A percentile compares a stretch with the other conserved stretches of the same genome.
Evolutionary conservation across 2,888 invertebrate species (phyloP).

Genomic region (Stenodera caucasica): DNA sequence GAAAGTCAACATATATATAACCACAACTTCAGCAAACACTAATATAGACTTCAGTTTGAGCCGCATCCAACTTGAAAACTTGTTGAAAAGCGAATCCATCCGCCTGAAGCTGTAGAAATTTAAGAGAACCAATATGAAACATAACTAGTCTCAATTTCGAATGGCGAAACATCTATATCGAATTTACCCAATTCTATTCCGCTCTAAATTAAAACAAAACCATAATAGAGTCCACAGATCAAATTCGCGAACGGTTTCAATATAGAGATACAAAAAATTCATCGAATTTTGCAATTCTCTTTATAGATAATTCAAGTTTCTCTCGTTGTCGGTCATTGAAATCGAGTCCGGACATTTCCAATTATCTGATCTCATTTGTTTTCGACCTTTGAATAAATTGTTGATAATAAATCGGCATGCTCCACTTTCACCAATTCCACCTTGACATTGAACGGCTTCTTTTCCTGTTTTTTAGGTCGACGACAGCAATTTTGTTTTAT

Average conservation of each 20-base stretch:
- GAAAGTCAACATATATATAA: constrained; percentile 34
- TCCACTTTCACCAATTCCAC: constrained; percentile 24
- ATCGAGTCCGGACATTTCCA: background rate
- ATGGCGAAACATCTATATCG: too few species aligned
- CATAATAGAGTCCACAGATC: too few species aligned
- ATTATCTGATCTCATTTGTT: background rate
- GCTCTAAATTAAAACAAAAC: background rate
- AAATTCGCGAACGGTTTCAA: too few species aligned
- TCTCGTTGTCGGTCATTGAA: constrained; percentile 10
- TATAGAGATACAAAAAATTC: too few species aligned
- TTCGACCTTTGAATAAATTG: background rate
- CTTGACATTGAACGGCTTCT: constrained; percentile 21
- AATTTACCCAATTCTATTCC: too few species aligned
- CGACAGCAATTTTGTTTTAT: background rate
- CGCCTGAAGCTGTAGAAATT: constrained; percentile 22
- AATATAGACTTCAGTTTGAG: constrained; percentile 32
- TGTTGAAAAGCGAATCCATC: constrained; percentile 30
- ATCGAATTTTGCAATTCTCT: too few species aligned
- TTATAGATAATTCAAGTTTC: too few species aligned
- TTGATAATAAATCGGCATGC: constrained; percentile 16
- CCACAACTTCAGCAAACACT: constrained; percentile 33
- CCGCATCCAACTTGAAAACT: constrained; percentile 31
- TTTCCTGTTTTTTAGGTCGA: constrained; percentile 16
- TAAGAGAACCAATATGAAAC: constrained; percentile 28
- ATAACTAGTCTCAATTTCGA: constrained; percentile 21